phyloP scores from a whole-genome alignment of 2,888 invertebrate genomes.

The Seladonia tumulorum region DNA sequence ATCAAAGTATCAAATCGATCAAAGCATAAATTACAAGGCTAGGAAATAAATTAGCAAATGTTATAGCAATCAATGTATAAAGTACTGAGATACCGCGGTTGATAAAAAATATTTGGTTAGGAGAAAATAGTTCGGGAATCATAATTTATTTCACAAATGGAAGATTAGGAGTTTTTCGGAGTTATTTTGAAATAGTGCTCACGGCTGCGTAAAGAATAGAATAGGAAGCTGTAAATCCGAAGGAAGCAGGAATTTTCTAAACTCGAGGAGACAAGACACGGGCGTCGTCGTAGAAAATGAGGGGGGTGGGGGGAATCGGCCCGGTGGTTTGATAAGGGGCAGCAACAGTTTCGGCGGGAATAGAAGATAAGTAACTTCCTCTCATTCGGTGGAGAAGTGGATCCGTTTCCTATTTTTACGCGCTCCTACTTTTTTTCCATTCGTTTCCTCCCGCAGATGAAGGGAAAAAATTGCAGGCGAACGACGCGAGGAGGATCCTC shows the following conservation, averaged over 20 bases:
- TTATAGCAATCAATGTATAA: no score
- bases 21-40: no score
- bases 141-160: no score
- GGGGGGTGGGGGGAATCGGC: conserved; percentile 6
- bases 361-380: conserved; percentile 55
- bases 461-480: conserved; percentile 69
- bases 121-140: no score
- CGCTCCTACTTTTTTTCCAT: conserved; percentile 48
- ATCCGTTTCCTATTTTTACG: conserved; percentile 68
- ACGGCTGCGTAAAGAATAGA: background rate
- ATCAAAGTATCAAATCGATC: no score
- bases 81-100: no score
- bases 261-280: conserved; percentile 29
- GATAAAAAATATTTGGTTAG: no score
- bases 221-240: background rate
- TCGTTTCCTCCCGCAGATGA: conserved; percentile 54
- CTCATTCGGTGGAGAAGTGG: conserved; percentile 62
- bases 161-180: no score
- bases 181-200: no score
- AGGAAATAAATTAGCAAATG: no score
- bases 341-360: conserved; percentile 32
- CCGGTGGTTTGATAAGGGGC: background rate
- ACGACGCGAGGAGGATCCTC: conserved; percentile 69
- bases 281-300: conserved; percentile 28
- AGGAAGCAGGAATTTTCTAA: conserved; percentile 34